Conservation (phyloP, 2,888 invertebrate genomes). For the Cosmorhoe ocellata region DNA sequence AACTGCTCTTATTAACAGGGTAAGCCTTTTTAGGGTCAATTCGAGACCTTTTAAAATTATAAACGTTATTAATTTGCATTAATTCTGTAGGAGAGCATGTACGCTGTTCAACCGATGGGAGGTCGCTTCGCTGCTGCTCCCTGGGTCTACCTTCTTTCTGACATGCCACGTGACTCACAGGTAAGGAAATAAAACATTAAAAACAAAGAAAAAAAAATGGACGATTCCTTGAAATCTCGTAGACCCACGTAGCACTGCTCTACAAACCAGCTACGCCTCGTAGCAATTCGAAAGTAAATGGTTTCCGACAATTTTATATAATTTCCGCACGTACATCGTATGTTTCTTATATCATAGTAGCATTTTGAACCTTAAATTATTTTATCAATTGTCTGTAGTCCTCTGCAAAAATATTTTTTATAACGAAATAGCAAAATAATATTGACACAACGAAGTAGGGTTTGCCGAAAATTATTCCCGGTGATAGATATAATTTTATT, state of each 20-base stretch:
- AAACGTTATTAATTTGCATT: conserved; percentile 24
- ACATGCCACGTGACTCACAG: conserved; percentile 71
- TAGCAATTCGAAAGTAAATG: conserved; percentile 4
- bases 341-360: neutral
- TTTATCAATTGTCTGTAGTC: neutral
- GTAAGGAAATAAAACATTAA: no score
- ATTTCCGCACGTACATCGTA: neutral
- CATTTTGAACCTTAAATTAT: neutral
- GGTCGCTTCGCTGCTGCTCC: conserved; percentile 75
- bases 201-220: no score
- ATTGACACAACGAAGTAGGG: conserved; percentile 6
- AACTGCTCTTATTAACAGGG: conserved; percentile 28
- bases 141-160: conserved; percentile 69
- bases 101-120: conserved; percentile 76
- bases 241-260: neutral
- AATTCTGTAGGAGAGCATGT: conserved; percentile 58
- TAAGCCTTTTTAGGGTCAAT: conserved; percentile 20
- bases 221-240: no score
- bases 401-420: neutral
- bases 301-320: neutral
- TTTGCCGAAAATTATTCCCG: neutral
- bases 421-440: conserved; percentile 6
- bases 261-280: conserved; percentile 23
- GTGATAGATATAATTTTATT: conserved; percentile 17
- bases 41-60: conserved; percentile 16